These are phyloP conservation scores for Escarpia spicata DNA, from an alignment of 2,888 invertebrate genomes.

Conservation along the genomic window DNA sequence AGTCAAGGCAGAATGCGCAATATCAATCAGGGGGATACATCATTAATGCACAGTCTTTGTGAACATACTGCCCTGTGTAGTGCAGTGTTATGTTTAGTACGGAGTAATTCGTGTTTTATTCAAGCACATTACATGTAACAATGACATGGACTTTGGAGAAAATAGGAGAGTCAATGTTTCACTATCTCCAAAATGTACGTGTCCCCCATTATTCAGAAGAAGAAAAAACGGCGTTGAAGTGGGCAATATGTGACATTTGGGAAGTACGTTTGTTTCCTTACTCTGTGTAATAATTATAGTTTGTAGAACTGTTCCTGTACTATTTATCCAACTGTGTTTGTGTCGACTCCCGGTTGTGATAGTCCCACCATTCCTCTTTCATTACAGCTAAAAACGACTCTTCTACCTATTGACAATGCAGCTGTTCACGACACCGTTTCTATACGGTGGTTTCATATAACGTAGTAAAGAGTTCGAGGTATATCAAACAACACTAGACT, in stretches of 20 bases:
- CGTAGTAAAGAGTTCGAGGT: no score
- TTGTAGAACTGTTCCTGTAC: neutral
- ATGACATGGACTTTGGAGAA: neutral
- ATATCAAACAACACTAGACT: no score
- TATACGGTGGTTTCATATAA: no score
- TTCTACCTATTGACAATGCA: no score
- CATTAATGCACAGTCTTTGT: neutral
- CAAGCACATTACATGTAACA: neutral
- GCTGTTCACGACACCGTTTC: no score
- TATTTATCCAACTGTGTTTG: neutral
- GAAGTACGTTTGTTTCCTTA: neutral
- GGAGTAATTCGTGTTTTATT: neutral
- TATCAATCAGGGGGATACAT: neutral
- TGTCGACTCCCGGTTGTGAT: neutral
- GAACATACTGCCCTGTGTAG: neutral
- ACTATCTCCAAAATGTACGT: neutral
- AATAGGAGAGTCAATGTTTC: neutral
- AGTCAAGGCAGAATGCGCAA: neutral
- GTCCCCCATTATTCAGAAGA: neutral
- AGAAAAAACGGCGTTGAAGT: no score
- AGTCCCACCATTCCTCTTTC: neutral
- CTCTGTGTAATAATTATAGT: neutral
- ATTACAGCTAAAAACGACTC: no score
- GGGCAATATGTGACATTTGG: neutral
- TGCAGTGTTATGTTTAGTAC: neutral